These are phyloP conservation scores for Fulica atra DNA, from an alignment of 2,113 vertebrate genomes.

Conservation along the genomic window DNA sequence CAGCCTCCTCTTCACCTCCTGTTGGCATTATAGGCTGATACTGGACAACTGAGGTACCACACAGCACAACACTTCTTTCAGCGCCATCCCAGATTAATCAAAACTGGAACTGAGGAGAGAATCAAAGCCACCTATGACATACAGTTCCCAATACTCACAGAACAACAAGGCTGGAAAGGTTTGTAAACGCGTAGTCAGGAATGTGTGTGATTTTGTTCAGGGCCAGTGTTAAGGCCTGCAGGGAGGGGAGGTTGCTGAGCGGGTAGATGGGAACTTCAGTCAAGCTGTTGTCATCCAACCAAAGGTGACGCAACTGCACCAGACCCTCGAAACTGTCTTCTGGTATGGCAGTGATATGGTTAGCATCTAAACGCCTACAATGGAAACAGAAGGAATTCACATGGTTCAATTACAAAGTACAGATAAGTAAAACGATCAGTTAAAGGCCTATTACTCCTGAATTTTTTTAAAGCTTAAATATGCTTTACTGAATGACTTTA, in stretches of 20 bases:
- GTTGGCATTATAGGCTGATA: neutral
- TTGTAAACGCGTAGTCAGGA: conserved; percentile 91
- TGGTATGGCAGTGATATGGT: conserved; percentile 91
- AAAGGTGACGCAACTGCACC: conserved; percentile 92
- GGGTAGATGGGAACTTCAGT: conserved; percentile 87
- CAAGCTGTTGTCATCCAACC: conserved; percentile 96
- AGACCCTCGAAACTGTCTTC: conserved; percentile 94
- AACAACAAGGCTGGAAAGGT: conserved; percentile 95
- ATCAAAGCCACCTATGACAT: neutral
- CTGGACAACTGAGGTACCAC: neutral
- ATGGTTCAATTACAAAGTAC: neutral
- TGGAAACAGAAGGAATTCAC: neutral
- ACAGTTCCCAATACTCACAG: conserved; percentile 82
- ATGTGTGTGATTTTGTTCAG: conserved; percentile 92
- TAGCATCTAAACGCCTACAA: conserved; percentile 91
- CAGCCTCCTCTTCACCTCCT: neutral
- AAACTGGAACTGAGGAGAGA: neutral
- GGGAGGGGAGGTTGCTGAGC: conserved; percentile 88
- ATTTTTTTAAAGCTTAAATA: neutral
- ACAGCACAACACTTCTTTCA: neutral
- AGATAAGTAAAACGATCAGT: neutral
- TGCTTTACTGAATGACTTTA: neutral
- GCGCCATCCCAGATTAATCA: neutral
- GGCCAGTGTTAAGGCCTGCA: conserved; percentile 92
- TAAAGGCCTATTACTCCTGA: neutral